Conservation (phyloP, 2,797 vertebrate genomes). For the Acridotheres tristis region DNA sequence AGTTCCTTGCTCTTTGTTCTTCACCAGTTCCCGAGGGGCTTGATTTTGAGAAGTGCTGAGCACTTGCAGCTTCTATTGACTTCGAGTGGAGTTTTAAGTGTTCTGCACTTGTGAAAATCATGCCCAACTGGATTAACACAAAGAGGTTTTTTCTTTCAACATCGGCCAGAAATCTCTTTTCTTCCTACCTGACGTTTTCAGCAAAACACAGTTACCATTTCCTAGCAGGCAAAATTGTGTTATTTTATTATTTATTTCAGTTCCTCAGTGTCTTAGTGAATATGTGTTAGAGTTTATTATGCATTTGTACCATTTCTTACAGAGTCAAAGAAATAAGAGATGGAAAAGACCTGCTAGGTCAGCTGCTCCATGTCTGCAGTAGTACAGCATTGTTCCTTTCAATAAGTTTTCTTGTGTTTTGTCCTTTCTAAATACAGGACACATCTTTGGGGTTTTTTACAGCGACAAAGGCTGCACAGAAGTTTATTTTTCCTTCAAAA, state of each 20-base stretch:
- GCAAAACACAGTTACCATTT: conserved; percentile 31
- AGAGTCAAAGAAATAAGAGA: conserved; percentile 30
- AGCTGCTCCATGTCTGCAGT: neutral
- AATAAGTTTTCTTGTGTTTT: neutral
- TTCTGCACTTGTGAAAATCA: conserved; percentile 61
- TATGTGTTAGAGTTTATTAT: conserved; percentile 4
- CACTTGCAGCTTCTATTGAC: conserved; percentile 67
- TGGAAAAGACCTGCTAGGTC: conserved; percentile 32
- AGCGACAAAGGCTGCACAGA: neutral
- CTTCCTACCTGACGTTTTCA: conserved; percentile 35
- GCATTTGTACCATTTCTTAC: neutral
- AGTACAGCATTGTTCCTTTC: conserved; percentile 20
- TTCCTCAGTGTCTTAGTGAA: neutral
- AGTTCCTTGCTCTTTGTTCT: conserved; percentile 70
- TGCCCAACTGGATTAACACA: conserved; percentile 60
- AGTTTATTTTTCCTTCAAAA: conserved; percentile 19
- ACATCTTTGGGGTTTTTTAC: neutral
- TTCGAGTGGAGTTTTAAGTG: conserved; percentile 66
- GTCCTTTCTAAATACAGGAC: neutral
- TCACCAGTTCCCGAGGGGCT: conserved; percentile 34
- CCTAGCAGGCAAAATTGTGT: neutral
- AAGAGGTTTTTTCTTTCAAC: conserved; percentile 56
- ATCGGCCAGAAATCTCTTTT: conserved; percentile 39
- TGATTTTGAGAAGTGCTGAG: conserved; percentile 64
- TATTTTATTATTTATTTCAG: conserved; percentile 3